phyloP scores from a whole-genome alignment of 2,113 vertebrate genomes.

The Piprites chloris region DNA sequence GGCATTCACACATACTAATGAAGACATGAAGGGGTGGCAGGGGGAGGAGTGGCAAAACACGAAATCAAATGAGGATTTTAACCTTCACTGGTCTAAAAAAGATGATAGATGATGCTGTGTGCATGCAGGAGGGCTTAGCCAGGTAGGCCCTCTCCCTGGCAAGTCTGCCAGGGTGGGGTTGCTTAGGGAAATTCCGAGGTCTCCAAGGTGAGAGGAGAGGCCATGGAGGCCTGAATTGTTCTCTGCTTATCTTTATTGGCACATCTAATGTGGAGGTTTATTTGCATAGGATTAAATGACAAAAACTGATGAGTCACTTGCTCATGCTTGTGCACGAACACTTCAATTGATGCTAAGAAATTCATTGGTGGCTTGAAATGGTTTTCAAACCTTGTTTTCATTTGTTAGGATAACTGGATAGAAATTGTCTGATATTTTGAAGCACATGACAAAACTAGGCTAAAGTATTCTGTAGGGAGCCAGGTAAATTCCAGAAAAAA shows the following conservation, averaged over 20 bases:
- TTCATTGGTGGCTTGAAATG: neutral
- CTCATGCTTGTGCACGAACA: neutral
- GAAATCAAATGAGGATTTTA: neutral
- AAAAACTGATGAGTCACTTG: neutral
- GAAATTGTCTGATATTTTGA: neutral
- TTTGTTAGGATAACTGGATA: neutral
- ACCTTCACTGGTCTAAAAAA: neutral
- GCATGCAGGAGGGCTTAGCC: neutral
- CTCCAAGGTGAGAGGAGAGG: neutral
- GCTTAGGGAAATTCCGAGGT: neutral
- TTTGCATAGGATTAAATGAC: neutral
- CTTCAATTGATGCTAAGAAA: neutral
- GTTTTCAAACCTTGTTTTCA: neutral
- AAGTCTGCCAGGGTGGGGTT: neutral
- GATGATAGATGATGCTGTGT: neutral
- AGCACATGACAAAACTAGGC: neutral
- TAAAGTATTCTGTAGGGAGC: neutral
- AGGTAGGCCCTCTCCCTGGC: neutral
- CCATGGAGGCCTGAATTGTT: neutral
- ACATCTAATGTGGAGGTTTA: neutral
- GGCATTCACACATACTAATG: rapidly evolving
- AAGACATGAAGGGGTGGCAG: neutral
- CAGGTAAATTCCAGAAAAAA: neutral
- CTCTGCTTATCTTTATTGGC: neutral
- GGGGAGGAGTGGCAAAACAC: neutral